Evolutionary conservation across 2,113 vertebrate species (phyloP).

Genomic region (Toxotes chatareus): DNA sequence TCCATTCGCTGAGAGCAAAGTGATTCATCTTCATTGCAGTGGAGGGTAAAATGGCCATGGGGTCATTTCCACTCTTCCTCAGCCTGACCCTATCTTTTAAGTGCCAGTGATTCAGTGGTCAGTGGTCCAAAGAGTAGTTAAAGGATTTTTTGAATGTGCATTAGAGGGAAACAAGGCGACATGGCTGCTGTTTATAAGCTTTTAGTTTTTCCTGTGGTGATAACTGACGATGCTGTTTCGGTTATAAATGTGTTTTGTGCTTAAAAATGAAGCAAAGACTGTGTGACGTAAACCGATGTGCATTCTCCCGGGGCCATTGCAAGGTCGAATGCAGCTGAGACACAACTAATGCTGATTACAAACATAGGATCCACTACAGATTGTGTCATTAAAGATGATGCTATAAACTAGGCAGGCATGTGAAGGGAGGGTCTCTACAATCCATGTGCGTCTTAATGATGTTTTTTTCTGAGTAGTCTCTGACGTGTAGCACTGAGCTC

Average conservation of each 20-base stretch:
- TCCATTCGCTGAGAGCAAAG: slow-evolving; percentile 45
- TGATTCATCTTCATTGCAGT: slow-evolving; percentile 66
- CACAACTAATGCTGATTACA: slow-evolving; percentile 37
- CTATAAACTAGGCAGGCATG: slow-evolving; percentile 23
- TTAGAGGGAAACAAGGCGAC: not conserved
- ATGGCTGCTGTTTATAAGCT: slow-evolving; percentile 20
- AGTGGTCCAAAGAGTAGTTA: slow-evolving; percentile 22
- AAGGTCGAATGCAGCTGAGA: slow-evolving; percentile 25
- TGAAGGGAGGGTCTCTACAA: not conserved
- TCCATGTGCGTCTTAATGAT: slow-evolving; percentile 1
- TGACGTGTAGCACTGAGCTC: not conserved
- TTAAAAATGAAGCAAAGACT: slow-evolving; percentile 19
- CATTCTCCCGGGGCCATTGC: slow-evolving; percentile 27
- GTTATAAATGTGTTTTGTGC: slow-evolving; percentile 33
- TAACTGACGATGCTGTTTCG: slow-evolving; percentile 18
- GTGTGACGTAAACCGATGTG: slow-evolving; percentile 24
- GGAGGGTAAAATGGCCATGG: slow-evolving; percentile 51
- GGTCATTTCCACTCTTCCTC: slow-evolving; percentile 64
- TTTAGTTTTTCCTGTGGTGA: slow-evolving; percentile 5
- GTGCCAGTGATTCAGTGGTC: slow-evolving; percentile 54
- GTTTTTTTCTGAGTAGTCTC: not conserved
- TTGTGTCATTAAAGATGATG: slow-evolving; percentile 36
- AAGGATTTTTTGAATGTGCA: slow-evolving; percentile 28
- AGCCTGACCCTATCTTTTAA: slow-evolving; percentile 52
- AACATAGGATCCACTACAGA: slow-evolving; percentile 19